phyloP scores from a whole-genome alignment of 2,888 invertebrate species.

The Synergus umbraculus region DNA sequence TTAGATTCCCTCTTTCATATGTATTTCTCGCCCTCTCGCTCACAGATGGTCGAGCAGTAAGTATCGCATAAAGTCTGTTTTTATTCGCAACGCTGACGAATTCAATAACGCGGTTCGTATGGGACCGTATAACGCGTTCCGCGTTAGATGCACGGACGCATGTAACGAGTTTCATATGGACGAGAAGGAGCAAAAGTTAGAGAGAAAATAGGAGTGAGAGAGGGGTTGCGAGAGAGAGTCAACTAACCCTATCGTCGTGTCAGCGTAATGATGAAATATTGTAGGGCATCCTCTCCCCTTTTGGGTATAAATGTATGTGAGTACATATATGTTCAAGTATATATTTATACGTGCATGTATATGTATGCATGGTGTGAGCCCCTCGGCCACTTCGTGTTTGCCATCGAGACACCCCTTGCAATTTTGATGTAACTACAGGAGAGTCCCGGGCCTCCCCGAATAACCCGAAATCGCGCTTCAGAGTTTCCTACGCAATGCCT shows the following conservation, averaged over 20 bases:
- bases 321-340: neutral
- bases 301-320: neutral
- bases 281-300: constrained; percentile 56
- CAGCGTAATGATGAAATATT: constrained; percentile 77
- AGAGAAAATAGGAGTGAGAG: constrained; percentile 14
- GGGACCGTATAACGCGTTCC: constrained; percentile 58
- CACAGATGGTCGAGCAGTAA: constrained; percentile 72
- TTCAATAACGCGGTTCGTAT: constrained; percentile 69
- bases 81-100: constrained; percentile 69
- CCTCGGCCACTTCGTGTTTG: constrained; percentile 64
- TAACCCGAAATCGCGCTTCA: constrained; percentile 60
- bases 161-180: constrained; percentile 72
- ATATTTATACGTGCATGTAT: neutral
- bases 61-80: constrained; percentile 73
- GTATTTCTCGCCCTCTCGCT: constrained; percentile 41
- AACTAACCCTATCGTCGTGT: constrained; percentile 73
- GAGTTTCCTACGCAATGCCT: constrained; percentile 44
- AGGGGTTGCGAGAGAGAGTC: constrained; percentile 49
- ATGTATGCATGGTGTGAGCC: constrained; percentile 57
- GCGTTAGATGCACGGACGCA: constrained; percentile 64
- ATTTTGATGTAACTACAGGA: constrained; percentile 71
- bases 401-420: constrained; percentile 64
- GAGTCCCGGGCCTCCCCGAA: constrained; percentile 61
- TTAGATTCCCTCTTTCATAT: constrained; percentile 14
- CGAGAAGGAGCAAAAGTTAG: constrained; percentile 32